A percentile compares a stretch with the other conserved stretches of the same genome.
Evolutionary conservation across 2,797 vertebrate genomes (phyloP).

Genomic region (Arnoldichthys spilopterus): DNA sequence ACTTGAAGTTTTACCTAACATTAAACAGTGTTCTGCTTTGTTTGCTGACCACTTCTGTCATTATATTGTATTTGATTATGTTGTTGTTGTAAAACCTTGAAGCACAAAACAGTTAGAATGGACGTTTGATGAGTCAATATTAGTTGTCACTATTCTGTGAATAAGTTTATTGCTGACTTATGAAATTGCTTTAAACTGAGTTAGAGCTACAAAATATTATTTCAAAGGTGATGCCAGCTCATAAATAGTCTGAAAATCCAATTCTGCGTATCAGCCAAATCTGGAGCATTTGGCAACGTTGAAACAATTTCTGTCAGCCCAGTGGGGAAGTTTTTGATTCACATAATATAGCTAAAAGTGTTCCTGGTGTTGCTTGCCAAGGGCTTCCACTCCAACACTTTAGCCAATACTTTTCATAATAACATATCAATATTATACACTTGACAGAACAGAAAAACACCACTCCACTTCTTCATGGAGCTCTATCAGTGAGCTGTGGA

Average conservation of each 20-base stretch:
- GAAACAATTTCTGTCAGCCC: not conserved
- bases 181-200: not conserved
- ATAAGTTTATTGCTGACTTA: not conserved
- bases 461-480: slow-evolving; percentile 39
- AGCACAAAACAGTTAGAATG: not conserved
- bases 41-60: not conserved
- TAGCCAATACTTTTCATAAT: slow-evolving; percentile 38
- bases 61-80: not conserved
- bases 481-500: slow-evolving; percentile 62
- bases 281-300: not conserved
- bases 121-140: not conserved
- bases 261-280: slow-evolving; percentile 18
- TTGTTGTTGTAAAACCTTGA: not conserved
- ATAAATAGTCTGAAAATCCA: not conserved
- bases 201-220: not conserved
- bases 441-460: slow-evolving; percentile 46
- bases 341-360: slow-evolving; percentile 8
- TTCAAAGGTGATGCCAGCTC: not conserved
- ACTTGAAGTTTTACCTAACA: not conserved
- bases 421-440: slow-evolving; percentile 40
- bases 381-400: slow-evolving; percentile 18
- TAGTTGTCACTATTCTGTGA: not conserved
- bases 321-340: not conserved
- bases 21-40: not conserved
- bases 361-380: not conserved